These are phyloP conservation scores for Lamellibrachia satsuma DNA, from an alignment of 2,888 invertebrate genomes.

Conservation along the genomic window DNA sequence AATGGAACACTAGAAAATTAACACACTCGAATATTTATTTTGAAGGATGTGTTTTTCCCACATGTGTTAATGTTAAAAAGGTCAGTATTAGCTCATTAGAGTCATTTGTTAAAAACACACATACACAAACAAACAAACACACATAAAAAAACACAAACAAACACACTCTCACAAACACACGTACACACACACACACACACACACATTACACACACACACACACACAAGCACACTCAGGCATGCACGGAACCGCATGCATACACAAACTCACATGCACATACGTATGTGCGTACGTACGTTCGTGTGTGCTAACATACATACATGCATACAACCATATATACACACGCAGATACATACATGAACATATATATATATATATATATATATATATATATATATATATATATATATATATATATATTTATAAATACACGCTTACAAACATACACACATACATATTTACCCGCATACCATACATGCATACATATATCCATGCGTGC, in stretches of 20 bases:
- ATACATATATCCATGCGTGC: constrained; percentile 18
- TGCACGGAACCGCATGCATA: background rate
- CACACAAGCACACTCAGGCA: background rate
- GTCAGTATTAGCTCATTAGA: no score
- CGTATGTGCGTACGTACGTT: background rate
- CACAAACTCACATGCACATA: background rate
- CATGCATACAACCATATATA: background rate
- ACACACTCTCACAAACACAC: background rate
- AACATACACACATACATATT: background rate
- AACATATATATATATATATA: no score
- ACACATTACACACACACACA: background rate
- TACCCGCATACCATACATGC: constrained; percentile 18
- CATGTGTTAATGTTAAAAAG: no score
- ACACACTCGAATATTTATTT: no score
- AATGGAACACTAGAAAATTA: no score
- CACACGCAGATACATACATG: no score
- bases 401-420: no score
- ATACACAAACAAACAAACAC: no score
- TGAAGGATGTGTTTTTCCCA: no score
- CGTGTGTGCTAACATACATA: background rate
- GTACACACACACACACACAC: background rate
- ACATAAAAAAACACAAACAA: background rate
- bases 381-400: no score
- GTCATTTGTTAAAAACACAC: no score
- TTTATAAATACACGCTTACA: background rate